These are phyloP conservation scores for Sylvilagus floridanus DNA, from an alignment of 2,797 vertebrate genomes.

Conservation along the genomic window DNA sequence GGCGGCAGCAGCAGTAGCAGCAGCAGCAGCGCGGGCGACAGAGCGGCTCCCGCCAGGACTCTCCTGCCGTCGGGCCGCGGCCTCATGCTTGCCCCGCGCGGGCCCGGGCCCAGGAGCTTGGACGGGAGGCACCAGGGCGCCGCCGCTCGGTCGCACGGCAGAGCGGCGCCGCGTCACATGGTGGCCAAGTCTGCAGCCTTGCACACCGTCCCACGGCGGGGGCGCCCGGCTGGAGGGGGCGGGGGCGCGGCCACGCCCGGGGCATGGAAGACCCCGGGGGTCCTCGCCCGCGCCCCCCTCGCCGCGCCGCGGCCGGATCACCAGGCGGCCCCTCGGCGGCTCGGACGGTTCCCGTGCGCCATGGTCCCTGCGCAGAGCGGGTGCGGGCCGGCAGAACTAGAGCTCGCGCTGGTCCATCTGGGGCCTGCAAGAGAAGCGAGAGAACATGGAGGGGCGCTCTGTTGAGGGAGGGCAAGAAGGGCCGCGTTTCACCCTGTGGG, in stretches of 20 bases:
- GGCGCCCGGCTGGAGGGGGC: slow-evolving; percentile 38
- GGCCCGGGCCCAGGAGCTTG: slow-evolving; percentile 64
- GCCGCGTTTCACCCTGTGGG: not conserved
- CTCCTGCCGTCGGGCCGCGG: slow-evolving; percentile 63
- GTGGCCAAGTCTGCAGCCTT: slow-evolving; percentile 29
- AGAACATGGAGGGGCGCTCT: not conserved
- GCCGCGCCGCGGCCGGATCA: slow-evolving; percentile 22
- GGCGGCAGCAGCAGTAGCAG: slow-evolving; percentile 84
- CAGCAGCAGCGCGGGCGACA: slow-evolving; percentile 75
- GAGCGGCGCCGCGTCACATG: slow-evolving; percentile 76
- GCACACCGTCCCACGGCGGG: too few relatives aligned
- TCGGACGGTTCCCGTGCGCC: not conserved
- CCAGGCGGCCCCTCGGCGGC: not conserved
- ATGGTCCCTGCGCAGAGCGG: not conserved
- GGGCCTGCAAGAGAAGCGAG: slow-evolving; percentile 82
- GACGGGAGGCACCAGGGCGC: slow-evolving; percentile 76
- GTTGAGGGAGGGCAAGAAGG: not conserved
- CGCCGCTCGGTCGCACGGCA: slow-evolving; percentile 66
- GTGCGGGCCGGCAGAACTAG: not conserved
- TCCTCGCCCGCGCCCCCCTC: slow-evolving; percentile 56
- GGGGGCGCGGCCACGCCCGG: slow-evolving; percentile 69
- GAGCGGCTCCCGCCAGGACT: slow-evolving; percentile 68
- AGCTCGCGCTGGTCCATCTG: slow-evolving; percentile 2
- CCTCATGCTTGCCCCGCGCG: slow-evolving; percentile 82
- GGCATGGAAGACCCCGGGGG: slow-evolving; percentile 65